phyloP scores from a whole-genome alignment of 2,888 invertebrate species.

The Meghimatium bilineatum region DNA sequence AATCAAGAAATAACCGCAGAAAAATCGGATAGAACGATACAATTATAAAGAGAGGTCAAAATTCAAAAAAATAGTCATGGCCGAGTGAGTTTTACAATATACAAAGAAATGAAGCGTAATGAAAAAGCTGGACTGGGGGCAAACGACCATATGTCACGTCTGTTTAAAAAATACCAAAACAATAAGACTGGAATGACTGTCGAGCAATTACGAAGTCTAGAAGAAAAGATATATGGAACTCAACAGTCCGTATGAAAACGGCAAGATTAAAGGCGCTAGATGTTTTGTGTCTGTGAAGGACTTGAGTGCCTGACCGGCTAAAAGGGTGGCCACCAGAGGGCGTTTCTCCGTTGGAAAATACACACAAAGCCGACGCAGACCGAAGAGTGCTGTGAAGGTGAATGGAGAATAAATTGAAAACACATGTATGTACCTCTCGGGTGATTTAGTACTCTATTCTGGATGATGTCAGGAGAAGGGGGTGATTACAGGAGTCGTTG shows the following conservation, averaged over 20 bases:
- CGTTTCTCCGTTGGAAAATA: neutral
- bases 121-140: neutral
- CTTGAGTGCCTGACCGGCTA: neutral
- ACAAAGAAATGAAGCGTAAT: too few species aligned
- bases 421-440: neutral
- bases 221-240: neutral
- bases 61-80: too few species aligned
- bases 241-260: neutral
- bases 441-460: neutral
- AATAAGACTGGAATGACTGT: neutral
- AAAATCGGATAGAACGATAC: too few species aligned
- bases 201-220: neutral
- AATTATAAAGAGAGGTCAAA: too few species aligned
- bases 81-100: too few species aligned
- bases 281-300: neutral
- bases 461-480: neutral
- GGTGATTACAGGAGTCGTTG: neutral
- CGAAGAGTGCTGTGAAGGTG: neutral
- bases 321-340: neutral
- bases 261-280: neutral
- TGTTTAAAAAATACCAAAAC: too few species aligned
- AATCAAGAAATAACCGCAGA: too few species aligned
- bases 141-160: neutral
- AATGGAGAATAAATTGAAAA: slow-evolving; percentile 10
- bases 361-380: neutral